Evolutionary conservation across 2,797 vertebrate species (phyloP).

Genomic region (Tiaroga cobitis): DNA sequence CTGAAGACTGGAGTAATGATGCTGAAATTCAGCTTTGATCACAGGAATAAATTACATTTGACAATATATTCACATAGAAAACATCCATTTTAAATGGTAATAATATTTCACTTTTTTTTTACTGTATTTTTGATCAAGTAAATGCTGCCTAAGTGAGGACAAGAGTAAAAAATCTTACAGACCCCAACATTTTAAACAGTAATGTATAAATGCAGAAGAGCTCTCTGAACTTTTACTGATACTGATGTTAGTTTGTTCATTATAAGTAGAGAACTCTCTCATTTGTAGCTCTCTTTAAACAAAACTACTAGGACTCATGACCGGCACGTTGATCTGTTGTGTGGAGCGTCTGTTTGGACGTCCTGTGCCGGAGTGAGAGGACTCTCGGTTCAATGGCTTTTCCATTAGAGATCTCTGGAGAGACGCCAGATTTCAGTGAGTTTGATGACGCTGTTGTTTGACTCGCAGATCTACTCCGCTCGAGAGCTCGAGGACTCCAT

Average conservation of each 20-base stretch:
- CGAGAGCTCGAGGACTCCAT: slow-evolving; percentile 95
- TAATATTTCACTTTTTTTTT: not conserved
- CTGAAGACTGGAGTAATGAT: slow-evolving; percentile 16
- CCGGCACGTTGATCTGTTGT: not conserved
- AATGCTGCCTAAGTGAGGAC: not conserved
- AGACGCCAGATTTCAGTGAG: not conserved
- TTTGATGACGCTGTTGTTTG: not conserved
- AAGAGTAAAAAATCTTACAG: not conserved
- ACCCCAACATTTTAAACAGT: not conserved
- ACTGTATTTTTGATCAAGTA: not conserved
- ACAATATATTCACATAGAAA: not conserved
- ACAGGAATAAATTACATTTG: not conserved
- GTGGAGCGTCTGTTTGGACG: not conserved
- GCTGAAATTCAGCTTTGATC: not conserved
- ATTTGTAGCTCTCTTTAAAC: not conserved
- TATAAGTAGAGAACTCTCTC: not conserved
- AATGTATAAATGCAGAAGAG: not conserved
- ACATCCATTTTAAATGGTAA: not conserved
- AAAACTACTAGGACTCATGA: not conserved
- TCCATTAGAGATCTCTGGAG: slow-evolving; percentile 19
- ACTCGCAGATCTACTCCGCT: slow-evolving; percentile 89
- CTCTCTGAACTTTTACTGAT: not conserved
- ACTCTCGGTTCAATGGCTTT: not conserved
- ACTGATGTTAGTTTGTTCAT: not conserved
- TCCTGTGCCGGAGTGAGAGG: not conserved